These are phyloP conservation scores for Asarcornis scutulata DNA, from an alignment of 2,113 vertebrate species.

Conservation along the genomic window DNA sequence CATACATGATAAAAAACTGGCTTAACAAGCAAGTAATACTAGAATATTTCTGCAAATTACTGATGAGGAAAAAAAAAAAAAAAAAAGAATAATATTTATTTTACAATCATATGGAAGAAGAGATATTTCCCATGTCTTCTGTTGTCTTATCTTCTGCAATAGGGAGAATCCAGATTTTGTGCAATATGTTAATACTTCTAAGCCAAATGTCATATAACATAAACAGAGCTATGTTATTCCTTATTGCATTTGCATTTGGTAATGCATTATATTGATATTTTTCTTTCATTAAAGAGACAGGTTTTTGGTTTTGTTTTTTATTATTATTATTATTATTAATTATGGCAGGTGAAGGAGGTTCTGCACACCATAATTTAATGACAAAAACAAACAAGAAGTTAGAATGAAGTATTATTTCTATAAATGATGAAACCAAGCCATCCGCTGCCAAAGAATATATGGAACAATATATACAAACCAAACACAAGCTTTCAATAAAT, in stretches of 20 bases:
- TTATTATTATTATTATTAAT: not conserved
- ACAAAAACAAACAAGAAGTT: not conserved
- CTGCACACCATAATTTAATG: not conserved
- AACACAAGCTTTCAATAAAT: conserved; percentile 7
- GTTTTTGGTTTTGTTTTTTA: not conserved
- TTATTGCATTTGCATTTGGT: conserved; percentile 53
- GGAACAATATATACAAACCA: conserved; percentile 8
- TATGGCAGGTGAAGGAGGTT: conserved; percentile 33
- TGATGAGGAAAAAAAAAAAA: conserved; percentile 19
- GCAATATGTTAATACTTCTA: conserved; percentile 68
- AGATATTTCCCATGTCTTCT: conserved; percentile 44
- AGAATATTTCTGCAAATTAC: conserved; percentile 68
- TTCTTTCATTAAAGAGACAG: conserved; percentile 71
- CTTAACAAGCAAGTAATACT: conserved; percentile 57
- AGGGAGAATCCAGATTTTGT: conserved; percentile 67
- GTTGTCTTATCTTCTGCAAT: conserved; percentile 41
- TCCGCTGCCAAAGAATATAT: conserved; percentile 46
- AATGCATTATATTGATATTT: conserved; percentile 58
- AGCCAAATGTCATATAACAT: conserved; percentile 68
- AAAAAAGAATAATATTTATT: conserved; percentile 36
- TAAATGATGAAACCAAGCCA: conserved; percentile 18
- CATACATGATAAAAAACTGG: conserved; percentile 71
- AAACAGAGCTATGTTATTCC: conserved; percentile 61
- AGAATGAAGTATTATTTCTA: not conserved
- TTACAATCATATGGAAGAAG: conserved; percentile 40